Conservation (phyloP, 2,113 vertebrate genomes). For the Aleadryas rufinucha region DNA sequence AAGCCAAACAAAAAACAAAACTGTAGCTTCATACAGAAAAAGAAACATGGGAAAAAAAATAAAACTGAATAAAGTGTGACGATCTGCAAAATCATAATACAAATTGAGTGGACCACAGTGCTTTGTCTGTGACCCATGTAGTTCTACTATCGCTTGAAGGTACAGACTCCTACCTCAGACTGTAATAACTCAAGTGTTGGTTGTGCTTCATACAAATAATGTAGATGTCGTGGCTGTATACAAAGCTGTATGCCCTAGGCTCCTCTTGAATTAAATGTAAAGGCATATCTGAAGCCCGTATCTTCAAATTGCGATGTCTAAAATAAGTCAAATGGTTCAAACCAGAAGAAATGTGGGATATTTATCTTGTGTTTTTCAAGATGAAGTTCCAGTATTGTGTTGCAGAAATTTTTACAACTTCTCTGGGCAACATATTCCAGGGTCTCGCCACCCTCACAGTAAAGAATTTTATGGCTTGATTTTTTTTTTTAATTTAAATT, state of each 20-base stretch:
- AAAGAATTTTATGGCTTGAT: background rate
- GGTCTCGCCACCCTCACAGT: background rate
- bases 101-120: background rate
- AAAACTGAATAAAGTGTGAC: background rate
- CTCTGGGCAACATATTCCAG: background rate
- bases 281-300: background rate
- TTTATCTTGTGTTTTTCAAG: background rate
- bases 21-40: background rate
- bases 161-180: background rate
- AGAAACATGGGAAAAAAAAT: background rate
- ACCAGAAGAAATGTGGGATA: background rate
- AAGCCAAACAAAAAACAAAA: background rate
- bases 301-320: background rate
- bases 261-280: background rate
- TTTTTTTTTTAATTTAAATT: background rate
- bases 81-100: background rate
- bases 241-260: background rate
- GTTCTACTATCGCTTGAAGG: background rate
- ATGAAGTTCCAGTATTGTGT: background rate
- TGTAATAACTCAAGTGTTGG: background rate
- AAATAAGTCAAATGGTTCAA: background rate
- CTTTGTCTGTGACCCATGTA: background rate
- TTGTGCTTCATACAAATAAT: background rate
- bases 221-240: background rate
- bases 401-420: background rate